Percentiles rank a stretch among this genome's conserved stretches.
These are phyloP conservation scores for Miniopterus natalensis DNA, from an alignment of 2,113 vertebrate species.

Conservation along the genomic window DNA sequence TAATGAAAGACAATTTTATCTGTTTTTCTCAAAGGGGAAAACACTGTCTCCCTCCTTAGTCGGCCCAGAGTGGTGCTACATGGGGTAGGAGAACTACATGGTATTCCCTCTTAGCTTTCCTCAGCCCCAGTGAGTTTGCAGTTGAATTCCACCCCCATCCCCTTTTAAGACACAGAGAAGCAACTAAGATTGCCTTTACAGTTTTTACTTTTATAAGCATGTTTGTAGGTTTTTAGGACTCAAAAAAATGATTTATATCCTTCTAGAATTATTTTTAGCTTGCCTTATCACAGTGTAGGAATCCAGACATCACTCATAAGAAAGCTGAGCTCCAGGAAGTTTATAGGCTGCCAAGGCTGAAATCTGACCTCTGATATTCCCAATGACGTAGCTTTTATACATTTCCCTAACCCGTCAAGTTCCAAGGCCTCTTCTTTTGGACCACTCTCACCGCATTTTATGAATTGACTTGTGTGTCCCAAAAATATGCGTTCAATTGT, in stretches of 20 bases:
- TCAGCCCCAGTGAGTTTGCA: neutral
- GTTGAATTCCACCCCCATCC: neutral
- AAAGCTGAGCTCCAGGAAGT: slow-evolving; percentile 3
- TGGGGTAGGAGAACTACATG: neutral
- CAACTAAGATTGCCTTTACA: slow-evolving; percentile 36
- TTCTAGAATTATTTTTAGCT: slow-evolving; percentile 57
- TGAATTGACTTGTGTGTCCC: neutral
- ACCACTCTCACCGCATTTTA: neutral
- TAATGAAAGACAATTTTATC: neutral
- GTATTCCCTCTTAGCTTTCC: neutral
- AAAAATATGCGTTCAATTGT: neutral
- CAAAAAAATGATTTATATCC: slow-evolving; percentile 39
- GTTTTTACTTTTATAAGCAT: slow-evolving; percentile 61
- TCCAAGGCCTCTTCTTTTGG: neutral
- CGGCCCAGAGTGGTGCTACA: neutral
- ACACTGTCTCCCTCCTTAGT: neutral
- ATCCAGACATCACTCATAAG: slow-evolving; percentile 39
- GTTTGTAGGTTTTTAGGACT: slow-evolving; percentile 45
- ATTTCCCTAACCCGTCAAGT: neutral
- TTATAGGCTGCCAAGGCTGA: neutral
- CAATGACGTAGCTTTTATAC: neutral
- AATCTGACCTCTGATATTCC: neutral
- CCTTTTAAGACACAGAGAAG: slow-evolving; percentile 14
- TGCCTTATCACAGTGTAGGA: slow-evolving; percentile 25
- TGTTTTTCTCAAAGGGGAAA: slow-evolving; percentile 54